Evolutionary conservation across 1,140 invertebrate species (phyloP), one percentile per base, ranked within the genome.

Genomic region (Brachionus angularis): DNA sequence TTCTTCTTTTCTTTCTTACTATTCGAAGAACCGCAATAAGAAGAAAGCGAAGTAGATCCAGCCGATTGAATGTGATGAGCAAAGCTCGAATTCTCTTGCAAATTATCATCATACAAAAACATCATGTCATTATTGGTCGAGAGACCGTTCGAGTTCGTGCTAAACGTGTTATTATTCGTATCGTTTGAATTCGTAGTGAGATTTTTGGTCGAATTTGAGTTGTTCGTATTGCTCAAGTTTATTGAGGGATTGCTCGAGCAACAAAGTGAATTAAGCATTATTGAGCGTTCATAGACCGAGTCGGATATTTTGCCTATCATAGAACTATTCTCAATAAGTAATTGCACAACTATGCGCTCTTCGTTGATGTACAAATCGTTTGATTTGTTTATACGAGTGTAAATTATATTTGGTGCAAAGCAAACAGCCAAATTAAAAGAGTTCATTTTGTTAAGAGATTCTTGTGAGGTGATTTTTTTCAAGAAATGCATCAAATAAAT

Each of bases 281-380:
- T n/a, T 2, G 62, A 67, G 5, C 62, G 21, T 67, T 67, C 62
- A 23, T 67, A 67, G 1, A 67, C 62, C 5, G 62, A 46, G 18
- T 67, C 62, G 7, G 62, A 67, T 16, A 67, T 42, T n/a, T 67
- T 67, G 23, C 62, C 62, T 7, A 67, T 67, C 23, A 67, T n/a
- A n/a, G 18, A 18, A n/a, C 62, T 67, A 50, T 67, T 67, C 29
- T 67, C 62, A 25, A 67, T 67, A 8, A 67, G 18, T 18, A 67
- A 10, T 50, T 67, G 62, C 5, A 67, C 62, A 27, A 67, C 42
- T 21, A 67, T 67, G 2, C 62, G 14, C 42, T 67, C 62, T 12
- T 67, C 62, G 42, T 67, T 67, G 12, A 67, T 67, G 23, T 47
- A 67, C 21, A 67, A n/a, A n/a, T 67, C 62, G 25, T 67, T 67